phyloP scores from a whole-genome alignment of 2,113 vertebrate genomes.

The Urocynchramus pylzowi region DNA sequence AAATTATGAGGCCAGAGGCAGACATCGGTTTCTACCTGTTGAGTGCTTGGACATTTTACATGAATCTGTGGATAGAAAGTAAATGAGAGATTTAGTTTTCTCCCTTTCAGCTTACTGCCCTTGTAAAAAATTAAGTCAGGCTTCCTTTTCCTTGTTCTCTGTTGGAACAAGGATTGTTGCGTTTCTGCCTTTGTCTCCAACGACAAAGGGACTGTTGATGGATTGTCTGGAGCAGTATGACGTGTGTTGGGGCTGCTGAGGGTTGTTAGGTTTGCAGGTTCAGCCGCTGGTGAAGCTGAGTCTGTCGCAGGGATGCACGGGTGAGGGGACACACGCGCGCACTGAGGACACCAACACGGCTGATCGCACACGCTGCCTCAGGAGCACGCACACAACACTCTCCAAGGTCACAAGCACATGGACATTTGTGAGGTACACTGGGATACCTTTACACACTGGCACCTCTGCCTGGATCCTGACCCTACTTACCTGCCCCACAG shows the following conservation, averaged over 20 bases:
- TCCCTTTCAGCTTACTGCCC: not conserved
- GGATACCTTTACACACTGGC: not conserved
- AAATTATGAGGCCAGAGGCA: not conserved
- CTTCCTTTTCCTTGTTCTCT: not conserved
- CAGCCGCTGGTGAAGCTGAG: not conserved
- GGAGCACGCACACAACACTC: not conserved
- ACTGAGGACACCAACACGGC: fast-evolving
- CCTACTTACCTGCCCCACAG: fast-evolving
- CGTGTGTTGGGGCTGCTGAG: not conserved
- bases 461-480: fast-evolving
- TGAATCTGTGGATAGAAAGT: not conserved
- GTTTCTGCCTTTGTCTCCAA: not conserved
- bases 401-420: not conserved
- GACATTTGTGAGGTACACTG: not conserved
- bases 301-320: fast-evolving
- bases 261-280: not conserved
- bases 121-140: not conserved
- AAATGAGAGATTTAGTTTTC: not conserved
- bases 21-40: not conserved
- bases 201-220: not conserved
- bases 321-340: fast-evolving
- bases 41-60: not conserved
- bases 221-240: not conserved
- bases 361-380: not conserved
- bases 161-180: not conserved